A percentile compares a stretch with the other conserved stretches of the same genome.
These are phyloP conservation scores for Arctia plantaginis DNA, from an alignment of 2,888 invertebrate genomes.

Conservation along the genomic window DNA sequence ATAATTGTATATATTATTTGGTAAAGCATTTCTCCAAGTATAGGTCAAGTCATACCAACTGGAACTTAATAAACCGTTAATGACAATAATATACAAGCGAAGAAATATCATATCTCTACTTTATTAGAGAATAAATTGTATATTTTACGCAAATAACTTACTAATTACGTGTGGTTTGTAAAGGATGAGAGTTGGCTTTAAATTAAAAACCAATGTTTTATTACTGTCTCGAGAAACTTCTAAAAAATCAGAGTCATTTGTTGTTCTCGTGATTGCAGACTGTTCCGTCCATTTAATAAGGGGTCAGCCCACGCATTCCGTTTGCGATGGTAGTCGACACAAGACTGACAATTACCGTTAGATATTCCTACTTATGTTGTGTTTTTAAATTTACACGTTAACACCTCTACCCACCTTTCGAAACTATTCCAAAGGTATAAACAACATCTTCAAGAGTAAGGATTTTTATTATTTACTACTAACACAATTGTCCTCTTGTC, in stretches of 20 bases:
- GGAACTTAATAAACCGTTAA: background rate
- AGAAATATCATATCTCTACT: no score
- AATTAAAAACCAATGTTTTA: conserved; percentile 16
- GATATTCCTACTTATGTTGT: conserved; percentile 12
- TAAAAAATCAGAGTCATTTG: conserved; percentile 23
- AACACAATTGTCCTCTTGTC: background rate
- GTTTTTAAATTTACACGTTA: conserved; percentile 2
- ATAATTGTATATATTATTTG: no score
- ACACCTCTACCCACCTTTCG: background rate
- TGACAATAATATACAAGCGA: background rate
- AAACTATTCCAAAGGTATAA: background rate
- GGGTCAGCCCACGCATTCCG: conserved; percentile 25
- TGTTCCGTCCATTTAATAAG: conserved; percentile 22
- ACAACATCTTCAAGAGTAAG: background rate
- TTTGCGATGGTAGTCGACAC: conserved; percentile 15
- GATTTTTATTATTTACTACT: background rate
- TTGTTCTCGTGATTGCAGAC: conserved; percentile 21
- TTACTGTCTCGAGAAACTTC: conserved; percentile 13
- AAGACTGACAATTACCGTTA: conserved; percentile 15
- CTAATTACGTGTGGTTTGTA: background rate
- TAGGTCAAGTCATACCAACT: background rate
- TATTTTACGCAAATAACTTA: background rate
- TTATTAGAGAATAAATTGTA: background rate
- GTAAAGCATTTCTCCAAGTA: background rate
- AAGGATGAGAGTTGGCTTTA: background rate